A percentile compares a stretch with the other conserved stretches of the same genome.
These are phyloP conservation scores for Aphis gossypii DNA, from an alignment of 1,140 invertebrate genomes.

Conservation along the genomic window DNA sequence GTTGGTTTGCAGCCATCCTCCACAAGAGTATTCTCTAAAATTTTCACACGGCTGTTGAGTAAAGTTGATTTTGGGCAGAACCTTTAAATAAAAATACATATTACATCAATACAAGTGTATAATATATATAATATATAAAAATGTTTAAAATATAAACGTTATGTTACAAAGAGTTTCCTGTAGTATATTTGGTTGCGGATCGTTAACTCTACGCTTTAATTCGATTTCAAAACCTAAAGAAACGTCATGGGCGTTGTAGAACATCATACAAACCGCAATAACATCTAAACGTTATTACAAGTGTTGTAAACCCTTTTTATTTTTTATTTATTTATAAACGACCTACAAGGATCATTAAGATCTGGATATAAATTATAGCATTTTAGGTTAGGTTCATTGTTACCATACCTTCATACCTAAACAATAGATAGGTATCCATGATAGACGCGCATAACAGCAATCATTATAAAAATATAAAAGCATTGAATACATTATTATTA, in stretches of 20 bases:
- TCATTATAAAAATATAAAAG: conserved; percentile 9
- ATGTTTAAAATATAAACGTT: background rate
- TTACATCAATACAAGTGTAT: background rate
- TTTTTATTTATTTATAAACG: background rate
- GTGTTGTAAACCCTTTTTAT: background rate
- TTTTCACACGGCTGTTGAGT: conserved; percentile 68
- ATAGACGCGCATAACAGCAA: background rate
- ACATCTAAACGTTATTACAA: background rate
- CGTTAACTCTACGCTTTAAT: conserved; percentile 49
- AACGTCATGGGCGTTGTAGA: conserved; percentile 19
- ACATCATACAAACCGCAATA: background rate
- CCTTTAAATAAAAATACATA: conserved; percentile 61
- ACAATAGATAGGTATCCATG: conserved; percentile 2
- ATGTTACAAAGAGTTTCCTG: conserved; percentile 25
- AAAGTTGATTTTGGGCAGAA: conserved; percentile 67
- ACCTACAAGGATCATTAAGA: background rate
- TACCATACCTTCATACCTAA: background rate
- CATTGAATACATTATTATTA: background rate
- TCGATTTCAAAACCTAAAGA: conserved; percentile 40
- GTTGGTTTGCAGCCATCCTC: conserved; percentile 66
- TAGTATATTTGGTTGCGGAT: conserved; percentile 1
- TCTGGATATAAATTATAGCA: background rate
- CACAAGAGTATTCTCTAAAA: conserved; percentile 70
- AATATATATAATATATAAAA: background rate
- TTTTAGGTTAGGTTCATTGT: conserved; percentile 22